Evolutionary conservation across 2,888 invertebrate species (phyloP).

Genomic region (Chloromyia formosa): DNA sequence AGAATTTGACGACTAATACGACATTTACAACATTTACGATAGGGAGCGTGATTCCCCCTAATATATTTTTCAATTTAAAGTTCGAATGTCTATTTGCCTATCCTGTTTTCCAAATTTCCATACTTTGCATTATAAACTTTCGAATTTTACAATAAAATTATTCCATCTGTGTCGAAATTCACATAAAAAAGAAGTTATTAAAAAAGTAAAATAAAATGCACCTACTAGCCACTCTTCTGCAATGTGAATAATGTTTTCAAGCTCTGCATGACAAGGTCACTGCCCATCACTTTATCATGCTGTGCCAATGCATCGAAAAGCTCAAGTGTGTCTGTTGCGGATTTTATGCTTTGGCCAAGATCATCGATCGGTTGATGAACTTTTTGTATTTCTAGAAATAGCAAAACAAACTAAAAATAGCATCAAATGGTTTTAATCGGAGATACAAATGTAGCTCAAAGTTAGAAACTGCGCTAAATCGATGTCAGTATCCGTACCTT

Average conservation of each 20-base stretch:
- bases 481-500: conserved; percentile 12
- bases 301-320: conserved; percentile 42
- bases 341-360: conserved; percentile 45
- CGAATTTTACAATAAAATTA: too few species aligned
- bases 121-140: too few species aligned
- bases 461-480: neutral
- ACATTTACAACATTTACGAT: too few species aligned
- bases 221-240: conserved; percentile 66
- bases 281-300: conserved; percentile 61
- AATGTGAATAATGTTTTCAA: conserved; percentile 67
- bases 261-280: conserved; percentile 68
- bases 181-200: too few species aligned
- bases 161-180: too few species aligned
- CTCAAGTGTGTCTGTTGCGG: conserved; percentile 43
- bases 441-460: too few species aligned
- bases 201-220: neutral
- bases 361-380: conserved; percentile 27
- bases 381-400: conserved; percentile 36
- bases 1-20: too few species aligned
- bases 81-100: too few species aligned
- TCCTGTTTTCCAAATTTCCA: too few species aligned
- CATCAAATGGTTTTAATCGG: neutral
- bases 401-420: neutral
- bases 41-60: too few species aligned
- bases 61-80: too few species aligned